Evolutionary conservation across 2,888 invertebrate genomes (phyloP), one percentile per base, ranked within the genome.

Genomic region (Morinoia aosen): DNA sequence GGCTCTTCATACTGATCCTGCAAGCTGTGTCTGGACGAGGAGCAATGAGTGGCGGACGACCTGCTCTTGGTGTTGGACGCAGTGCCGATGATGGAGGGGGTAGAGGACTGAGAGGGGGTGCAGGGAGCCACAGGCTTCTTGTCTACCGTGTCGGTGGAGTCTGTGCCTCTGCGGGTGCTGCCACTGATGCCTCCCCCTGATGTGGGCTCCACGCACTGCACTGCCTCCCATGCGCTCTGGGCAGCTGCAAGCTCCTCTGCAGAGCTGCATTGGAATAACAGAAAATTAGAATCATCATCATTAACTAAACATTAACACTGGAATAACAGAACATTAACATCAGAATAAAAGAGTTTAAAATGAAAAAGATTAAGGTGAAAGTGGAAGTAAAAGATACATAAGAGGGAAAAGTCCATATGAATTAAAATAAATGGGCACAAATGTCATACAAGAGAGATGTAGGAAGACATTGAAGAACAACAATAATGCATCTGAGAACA

Each of bases 161-260:
- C 95, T 16, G 93, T 61, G 61, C 93, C 93, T 33, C 58, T 95
- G 58, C 94, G 76, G 57, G 94, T 88, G 58, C 95, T 95, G 91
- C 94, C 64, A 48, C 95, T 93, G 58, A 64, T 56, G 91, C 56
- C 64, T 33, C 40, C 64, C 12, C 88, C 91, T n/a, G 96, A 48
- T 19, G 96, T 95, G 7, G 96, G 96, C 94, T 96, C 96, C 0
- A 96, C 95, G 39, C 96, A 96, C 76, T 96, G 96, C 58, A 96
- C 96, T 25, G 96, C 95, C n/a, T 96, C 96, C 96, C 96, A 96
- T 40, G 96, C 96, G 48, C 96, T 96, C 57, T 96, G 95, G 33
- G 96, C 96, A 48, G 95, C 96, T 10, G 95, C 95, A 19, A 96
- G 96, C 56, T 96, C 96, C 58, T 96, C 96, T 76, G 95, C 95